A percentile compares a stretch with the other conserved stretches of the same genome.
Evolutionary conservation across 1,140 invertebrate genomes (phyloP).

Genomic region (Aleiodes sp.): DNA sequence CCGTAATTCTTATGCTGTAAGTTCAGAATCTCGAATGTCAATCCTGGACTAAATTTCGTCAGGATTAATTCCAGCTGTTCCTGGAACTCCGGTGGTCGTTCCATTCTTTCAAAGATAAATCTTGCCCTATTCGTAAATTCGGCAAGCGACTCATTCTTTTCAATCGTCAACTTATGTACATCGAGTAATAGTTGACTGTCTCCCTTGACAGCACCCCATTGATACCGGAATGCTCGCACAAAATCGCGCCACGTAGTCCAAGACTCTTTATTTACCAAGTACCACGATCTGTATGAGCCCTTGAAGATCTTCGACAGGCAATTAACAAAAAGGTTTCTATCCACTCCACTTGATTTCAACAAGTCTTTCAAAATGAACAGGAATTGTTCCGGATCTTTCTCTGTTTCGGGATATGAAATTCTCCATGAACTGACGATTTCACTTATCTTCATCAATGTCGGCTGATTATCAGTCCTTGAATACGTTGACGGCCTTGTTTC

Average conservation of each 20-base stretch:
- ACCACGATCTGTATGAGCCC: slow-evolving; percentile 24
- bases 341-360: slow-evolving; percentile 4
- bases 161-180: slow-evolving; percentile 5
- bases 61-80: slow-evolving; percentile 27
- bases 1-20: not conserved
- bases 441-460: too few relatives aligned
- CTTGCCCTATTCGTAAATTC: slow-evolving; percentile 25
- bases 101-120: slow-evolving; percentile 30
- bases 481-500: too few relatives aligned
- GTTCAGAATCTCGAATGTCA: slow-evolving; percentile 16
- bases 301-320: slow-evolving; percentile 23
- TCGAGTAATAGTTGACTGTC: slow-evolving; percentile 16
- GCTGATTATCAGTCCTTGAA: too few relatives aligned
- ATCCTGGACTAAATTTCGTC: slow-evolving; percentile 23
- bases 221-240: not conserved
- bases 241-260: slow-evolving; percentile 27
- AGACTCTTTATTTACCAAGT: too few relatives aligned
- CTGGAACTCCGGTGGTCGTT: slow-evolving; percentile 15
- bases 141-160: slow-evolving; percentile 23
- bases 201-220: slow-evolving; percentile 11
- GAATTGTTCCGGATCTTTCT: slow-evolving; percentile 28
- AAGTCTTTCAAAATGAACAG: slow-evolving; percentile 17
- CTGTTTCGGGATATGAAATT: slow-evolving; percentile 19
- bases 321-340: slow-evolving; percentile 24
- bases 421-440: too few relatives aligned